phyloP scores from a whole-genome alignment of 2,113 vertebrate species.

The Mugil cephalus region DNA sequence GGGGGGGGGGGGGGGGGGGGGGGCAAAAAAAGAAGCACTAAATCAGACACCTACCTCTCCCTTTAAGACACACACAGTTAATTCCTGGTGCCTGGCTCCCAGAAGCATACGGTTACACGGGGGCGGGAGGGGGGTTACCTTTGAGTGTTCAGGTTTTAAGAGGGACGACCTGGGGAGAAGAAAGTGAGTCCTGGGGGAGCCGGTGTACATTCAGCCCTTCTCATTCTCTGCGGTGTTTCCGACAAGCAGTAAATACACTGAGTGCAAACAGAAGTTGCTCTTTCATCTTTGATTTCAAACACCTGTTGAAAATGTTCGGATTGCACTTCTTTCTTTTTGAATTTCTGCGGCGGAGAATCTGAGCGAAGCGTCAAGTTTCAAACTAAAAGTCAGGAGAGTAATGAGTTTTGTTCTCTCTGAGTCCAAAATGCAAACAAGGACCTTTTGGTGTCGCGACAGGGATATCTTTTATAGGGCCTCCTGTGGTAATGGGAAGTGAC shows the following conservation, averaged over 20 bases:
- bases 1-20: too few species aligned
- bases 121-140: slow-evolving; percentile 40
- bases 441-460: slow-evolving; percentile 75
- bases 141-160: slow-evolving; percentile 68
- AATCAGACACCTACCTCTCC: slow-evolving; percentile 69
- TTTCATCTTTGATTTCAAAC: slow-evolving; percentile 62
- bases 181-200: slow-evolving; percentile 68
- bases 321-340: slow-evolving; percentile 27
- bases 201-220: slow-evolving; percentile 28
- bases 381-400: slow-evolving; percentile 36
- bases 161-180: slow-evolving; percentile 68
- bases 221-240: slow-evolving; percentile 55
- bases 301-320: slow-evolving; percentile 60
- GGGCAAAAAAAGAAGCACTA: slow-evolving; percentile 58
- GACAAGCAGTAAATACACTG: slow-evolving; percentile 63
- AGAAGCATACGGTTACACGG: slow-evolving; percentile 76
- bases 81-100: slow-evolving; percentile 69
- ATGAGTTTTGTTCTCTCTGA: slow-evolving; percentile 52
- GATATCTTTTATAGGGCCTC: slow-evolving; percentile 71
- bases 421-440: slow-evolving; percentile 70
- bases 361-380: slow-evolving; percentile 48
- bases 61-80: slow-evolving; percentile 55
- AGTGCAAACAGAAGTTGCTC: slow-evolving; percentile 55
- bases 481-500: slow-evolving; percentile 68
- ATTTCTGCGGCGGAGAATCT: not conserved